Evolutionary conservation across 2,113 vertebrate species (phyloP), one percentile per base, ranked within the genome.

Genomic region (Columbina picui): DNA sequence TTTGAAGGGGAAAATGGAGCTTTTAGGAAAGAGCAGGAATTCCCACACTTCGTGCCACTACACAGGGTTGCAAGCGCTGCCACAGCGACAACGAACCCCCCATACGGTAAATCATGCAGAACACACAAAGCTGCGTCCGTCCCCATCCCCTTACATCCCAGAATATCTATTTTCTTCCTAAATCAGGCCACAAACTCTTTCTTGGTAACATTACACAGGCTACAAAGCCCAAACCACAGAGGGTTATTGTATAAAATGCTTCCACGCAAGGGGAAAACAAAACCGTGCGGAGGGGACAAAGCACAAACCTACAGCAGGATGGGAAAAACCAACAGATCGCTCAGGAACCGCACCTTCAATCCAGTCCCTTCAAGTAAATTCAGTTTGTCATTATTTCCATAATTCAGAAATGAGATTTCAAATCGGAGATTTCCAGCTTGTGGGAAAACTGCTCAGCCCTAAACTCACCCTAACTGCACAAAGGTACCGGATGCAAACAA

Each of bases 1-100:
- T 82, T 4, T 0, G 16, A 74, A 56, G 16, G 27, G 80, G 41
- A 79, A 39, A n/a, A 9, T 10, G 17, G 56, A 80, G 25, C 57
- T 96, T 75, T 59, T 34, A 84, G 76, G 47, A 39, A 82, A 76
- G 27, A 50, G 15, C 34, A 80, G 65, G 20, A 83, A 89, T 52
- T 65, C 63, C 84, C 76, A 55, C 7, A 13, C 4, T 68, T 56
- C 3, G 5, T 13, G 56, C 41, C 20, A 19, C 43, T 20, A 9
- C 30, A 8, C 34, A 47, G 45, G 29, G 91, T 21, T 67, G 73
- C 84, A 87, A 41, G 56, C 14, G 12, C 16, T 50, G 82, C 79
- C 88, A 84, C 25, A 65, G 2, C 0, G 5, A 80, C 26, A 50
- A 29, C 71, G 27, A 65, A 52, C 17, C 52, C 21, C 81, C 39